Conservation (phyloP, 2,113 vertebrate genomes). For the Antechinus flavipes region DNA sequence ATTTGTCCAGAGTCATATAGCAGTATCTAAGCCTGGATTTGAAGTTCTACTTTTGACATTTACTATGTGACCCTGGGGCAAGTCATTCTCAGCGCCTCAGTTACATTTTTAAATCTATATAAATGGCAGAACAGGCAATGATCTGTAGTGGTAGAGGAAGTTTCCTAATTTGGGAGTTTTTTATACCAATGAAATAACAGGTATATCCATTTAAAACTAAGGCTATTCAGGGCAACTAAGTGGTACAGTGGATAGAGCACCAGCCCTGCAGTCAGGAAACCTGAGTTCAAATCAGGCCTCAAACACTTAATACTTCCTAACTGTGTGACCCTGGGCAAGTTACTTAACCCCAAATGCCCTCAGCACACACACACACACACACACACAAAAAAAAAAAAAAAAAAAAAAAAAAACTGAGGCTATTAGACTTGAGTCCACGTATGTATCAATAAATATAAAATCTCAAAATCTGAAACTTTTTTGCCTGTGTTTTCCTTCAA, state of each 20-base stretch:
- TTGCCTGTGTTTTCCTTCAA: neutral
- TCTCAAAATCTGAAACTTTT: neutral
- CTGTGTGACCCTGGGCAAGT: no score
- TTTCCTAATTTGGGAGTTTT: neutral
- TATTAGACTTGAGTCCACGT: neutral
- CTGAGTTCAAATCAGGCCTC: no score
- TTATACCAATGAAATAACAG: neutral
- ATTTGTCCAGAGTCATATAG: neutral
- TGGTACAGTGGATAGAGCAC: no score
- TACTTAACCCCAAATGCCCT: no score
- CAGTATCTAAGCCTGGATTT: neutral
- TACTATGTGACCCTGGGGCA: neutral
- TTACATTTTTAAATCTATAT: neutral
- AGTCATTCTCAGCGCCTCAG: neutral
- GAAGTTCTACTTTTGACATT: neutral
- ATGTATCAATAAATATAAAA: neutral
- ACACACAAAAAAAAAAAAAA: no score
- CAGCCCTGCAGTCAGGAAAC: no score
- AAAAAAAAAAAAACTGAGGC: neutral
- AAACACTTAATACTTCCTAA: no score
- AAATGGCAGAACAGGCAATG: neutral
- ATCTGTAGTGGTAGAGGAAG: neutral
- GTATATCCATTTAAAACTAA: constrained; percentile 12
- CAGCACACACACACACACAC: no score
- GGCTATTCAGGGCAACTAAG: neutral